Conservation (phyloP, 2,888 invertebrate species). For the Sminthurinus aureus region DNA sequence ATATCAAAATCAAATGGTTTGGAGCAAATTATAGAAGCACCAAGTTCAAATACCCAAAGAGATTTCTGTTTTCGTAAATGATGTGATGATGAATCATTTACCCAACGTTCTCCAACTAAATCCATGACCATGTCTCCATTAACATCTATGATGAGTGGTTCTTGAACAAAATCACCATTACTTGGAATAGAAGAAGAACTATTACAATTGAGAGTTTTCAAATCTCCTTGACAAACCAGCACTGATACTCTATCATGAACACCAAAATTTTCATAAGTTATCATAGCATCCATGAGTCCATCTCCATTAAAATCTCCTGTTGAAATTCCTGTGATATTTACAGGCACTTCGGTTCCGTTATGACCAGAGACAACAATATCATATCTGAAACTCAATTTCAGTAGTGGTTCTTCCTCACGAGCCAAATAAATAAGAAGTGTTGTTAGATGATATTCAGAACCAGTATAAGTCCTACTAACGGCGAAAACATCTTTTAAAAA, state of each 20-base stretch:
- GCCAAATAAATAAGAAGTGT: slow-evolving; percentile 78
- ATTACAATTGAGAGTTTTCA: not conserved
- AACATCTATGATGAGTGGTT: slow-evolving; percentile 84
- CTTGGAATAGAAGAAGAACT: not conserved
- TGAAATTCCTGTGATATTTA: slow-evolving; percentile 77
- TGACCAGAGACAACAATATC: slow-evolving; percentile 56
- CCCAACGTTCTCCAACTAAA: slow-evolving; percentile 77
- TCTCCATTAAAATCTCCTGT: slow-evolving; percentile 87
- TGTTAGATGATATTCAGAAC: slow-evolving; percentile 65
- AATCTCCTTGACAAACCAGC: slow-evolving; percentile 30
- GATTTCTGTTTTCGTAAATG: not conserved
- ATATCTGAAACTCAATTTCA: slow-evolving; percentile 73
- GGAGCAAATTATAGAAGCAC: not conserved
- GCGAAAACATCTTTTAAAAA: not conserved
- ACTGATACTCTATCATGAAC: not conserved
- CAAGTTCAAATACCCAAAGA: slow-evolving; percentile 21
- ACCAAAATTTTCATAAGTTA: slow-evolving; percentile 64
- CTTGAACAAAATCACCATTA: slow-evolving; percentile 41
- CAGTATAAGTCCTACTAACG: not conserved
- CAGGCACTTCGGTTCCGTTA: not conserved
- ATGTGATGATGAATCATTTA: too few relatives aligned
- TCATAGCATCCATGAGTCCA: slow-evolving; percentile 89
- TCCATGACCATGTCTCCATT: slow-evolving; percentile 93
- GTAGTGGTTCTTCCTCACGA: slow-evolving; percentile 74
- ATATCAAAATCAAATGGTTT: slow-evolving; percentile 11